A percentile compares a stretch with the other conserved stretches of the same genome.
Evolutionary conservation across 2,888 invertebrate genomes (phyloP).

Genomic region (Habrosyne pyritoides): DNA sequence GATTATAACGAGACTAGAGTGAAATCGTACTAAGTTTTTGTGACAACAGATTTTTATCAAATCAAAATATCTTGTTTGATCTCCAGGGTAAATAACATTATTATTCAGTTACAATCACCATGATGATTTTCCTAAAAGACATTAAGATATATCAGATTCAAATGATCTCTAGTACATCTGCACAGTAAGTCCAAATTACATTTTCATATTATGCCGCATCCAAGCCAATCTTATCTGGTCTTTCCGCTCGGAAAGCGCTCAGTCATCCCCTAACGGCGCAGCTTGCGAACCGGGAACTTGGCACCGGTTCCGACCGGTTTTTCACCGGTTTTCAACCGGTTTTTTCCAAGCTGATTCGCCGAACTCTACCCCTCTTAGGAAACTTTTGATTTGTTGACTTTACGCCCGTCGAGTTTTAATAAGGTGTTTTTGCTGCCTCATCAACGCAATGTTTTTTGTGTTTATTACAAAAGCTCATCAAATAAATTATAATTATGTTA

Average conservation of each 20-base stretch:
- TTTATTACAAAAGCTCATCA: no score
- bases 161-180: background rate
- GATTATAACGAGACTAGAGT: no score
- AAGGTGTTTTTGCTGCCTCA: background rate
- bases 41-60: background rate
- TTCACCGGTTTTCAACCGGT: conserved; percentile 39
- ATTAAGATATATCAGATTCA: background rate
- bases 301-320: conserved; percentile 51
- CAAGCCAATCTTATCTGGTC: conserved; percentile 35
- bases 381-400: conserved; percentile 31
- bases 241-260: conserved; percentile 46
- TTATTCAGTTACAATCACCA: background rate
- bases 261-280: conserved; percentile 47
- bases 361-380: conserved; percentile 23
- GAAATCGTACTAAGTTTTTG: background rate
- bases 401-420: conserved; percentile 17
- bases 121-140: background rate
- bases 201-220: conserved; percentile 38
- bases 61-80: background rate
- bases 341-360: conserved; percentile 41
- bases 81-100: no score
- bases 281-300: conserved; percentile 48
- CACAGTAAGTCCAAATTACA: background rate
- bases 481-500: no score
- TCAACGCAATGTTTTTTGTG: background rate